A percentile compares a stretch with the other conserved stretches of the same genome.
Conservation (phyloP, 2,888 invertebrate species). For the Yponomeuta plumbellus region DNA sequence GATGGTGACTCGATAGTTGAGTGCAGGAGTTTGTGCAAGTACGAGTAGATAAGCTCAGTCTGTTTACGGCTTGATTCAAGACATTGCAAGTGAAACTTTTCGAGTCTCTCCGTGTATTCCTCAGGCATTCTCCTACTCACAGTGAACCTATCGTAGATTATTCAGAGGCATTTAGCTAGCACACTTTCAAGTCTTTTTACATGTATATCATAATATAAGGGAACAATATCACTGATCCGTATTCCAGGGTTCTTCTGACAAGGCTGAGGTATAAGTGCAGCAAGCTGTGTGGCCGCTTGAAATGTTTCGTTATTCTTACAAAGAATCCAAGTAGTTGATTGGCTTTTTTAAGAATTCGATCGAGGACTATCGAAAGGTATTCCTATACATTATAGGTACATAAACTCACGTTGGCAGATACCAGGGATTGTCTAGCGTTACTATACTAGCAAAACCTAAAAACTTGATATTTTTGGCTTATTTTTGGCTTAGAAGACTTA, state of each 20-base stretch:
- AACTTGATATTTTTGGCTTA: too few relatives aligned
- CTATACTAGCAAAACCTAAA: too few relatives aligned
- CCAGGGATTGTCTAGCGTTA: too few relatives aligned
- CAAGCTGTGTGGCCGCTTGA: neutral
- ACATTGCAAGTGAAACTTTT: too few relatives aligned
- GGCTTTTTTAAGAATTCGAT: neutral
- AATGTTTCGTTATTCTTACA: neutral
- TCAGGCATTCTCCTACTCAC: neutral
- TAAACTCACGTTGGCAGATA: too few relatives aligned
- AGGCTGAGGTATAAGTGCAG: neutral
- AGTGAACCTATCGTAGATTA: neutral
- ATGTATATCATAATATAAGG: too few relatives aligned
- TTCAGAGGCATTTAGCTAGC: neutral
- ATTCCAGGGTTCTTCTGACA: neutral
- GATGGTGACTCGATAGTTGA: neutral
- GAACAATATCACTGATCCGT: neutral
- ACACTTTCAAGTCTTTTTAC: too few relatives aligned
- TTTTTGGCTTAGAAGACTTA: too few relatives aligned
- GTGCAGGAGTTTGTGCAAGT: neutral
- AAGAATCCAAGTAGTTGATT: constrained; percentile 7
- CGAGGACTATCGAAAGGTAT: too few relatives aligned
- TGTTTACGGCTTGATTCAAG: neutral
- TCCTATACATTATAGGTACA: too few relatives aligned
- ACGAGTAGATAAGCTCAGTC: too few relatives aligned
- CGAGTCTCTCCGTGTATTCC: too few relatives aligned